phyloP scores from a whole-genome alignment of 2,113 vertebrate species.

The Pluvialis apricaria region DNA sequence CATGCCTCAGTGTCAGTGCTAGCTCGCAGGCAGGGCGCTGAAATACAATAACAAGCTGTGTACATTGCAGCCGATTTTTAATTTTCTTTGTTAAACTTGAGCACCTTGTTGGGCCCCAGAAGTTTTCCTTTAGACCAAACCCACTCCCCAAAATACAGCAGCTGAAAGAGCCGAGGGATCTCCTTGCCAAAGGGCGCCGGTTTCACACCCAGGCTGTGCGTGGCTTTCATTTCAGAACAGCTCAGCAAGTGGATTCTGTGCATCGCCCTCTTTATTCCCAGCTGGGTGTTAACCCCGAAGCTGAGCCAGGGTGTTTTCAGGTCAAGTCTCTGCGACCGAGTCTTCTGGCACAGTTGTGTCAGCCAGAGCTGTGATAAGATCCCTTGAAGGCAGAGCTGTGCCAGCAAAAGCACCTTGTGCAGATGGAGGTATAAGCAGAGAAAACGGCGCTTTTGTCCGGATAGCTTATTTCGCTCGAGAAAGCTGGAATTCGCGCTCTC shows the following conservation, averaged over 20 bases:
- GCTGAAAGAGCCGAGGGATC: neutral
- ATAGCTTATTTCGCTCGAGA: neutral
- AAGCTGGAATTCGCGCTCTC: neutral
- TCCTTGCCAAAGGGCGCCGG: neutral
- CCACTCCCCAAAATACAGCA: neutral
- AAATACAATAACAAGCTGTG: neutral
- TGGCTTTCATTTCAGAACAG: neutral
- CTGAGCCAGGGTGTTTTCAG: neutral
- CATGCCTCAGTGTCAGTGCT: neutral
- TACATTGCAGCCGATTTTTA: neutral
- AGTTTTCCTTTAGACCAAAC: neutral
- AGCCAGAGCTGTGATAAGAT: neutral
- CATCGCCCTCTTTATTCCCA: neutral
- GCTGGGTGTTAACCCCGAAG: accelerated
- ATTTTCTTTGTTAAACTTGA: neutral
- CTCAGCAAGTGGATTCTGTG: neutral
- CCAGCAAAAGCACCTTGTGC: neutral
- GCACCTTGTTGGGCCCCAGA: neutral
- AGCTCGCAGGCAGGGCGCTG: neutral
- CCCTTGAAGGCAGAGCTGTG: neutral
- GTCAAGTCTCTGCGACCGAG: neutral
- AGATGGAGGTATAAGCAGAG: neutral
- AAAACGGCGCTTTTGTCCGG: accelerated
- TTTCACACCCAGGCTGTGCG: neutral
- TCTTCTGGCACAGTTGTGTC: neutral